Evolutionary conservation across 2,888 invertebrate genomes (phyloP), one percentile per base, ranked within the genome.

Genomic region (Drosophila recens): DNA sequence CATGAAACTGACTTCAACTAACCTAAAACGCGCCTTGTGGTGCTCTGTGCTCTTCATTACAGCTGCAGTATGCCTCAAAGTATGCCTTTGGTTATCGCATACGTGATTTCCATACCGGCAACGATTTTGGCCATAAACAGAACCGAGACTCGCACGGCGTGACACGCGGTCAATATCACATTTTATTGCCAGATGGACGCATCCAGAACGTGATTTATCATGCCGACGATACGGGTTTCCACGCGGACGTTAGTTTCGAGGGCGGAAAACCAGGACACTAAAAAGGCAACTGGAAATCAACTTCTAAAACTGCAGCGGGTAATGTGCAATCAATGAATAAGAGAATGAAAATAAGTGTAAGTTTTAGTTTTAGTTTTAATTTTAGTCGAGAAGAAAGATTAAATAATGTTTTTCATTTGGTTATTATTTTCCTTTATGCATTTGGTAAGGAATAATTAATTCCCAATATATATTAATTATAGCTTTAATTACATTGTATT

Each of bases 111-210:
- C 93, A 95, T 80, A 94, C 94, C 71, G 96, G 96, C 56, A 96
- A 95, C 89, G 95, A 96, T 90, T 97, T 95, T 90, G 96, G 96
- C 9, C 97, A 97, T 91, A 94, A 95, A 69, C 96, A 97, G 92
- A 94, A 94, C 46, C 94, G 94, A 79, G 94, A 94, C 79, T 94
- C 95, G 77, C 94, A 94, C 70, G 96, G 95, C 11, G 94, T 95
- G 73, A 94, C 94, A 49, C 95, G 94, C 80, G 97, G 97, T 13
- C 94, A 95, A 72, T 97, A 97, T 93, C 96, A 96, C 86, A 96
- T 97, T 3, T 93, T 95, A 10, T 93, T 97, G 45, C 97, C 97
- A 2, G 97, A 97, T 92, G 97, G 97, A 34, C 94, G 96, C 75
- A 93, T 96, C 89, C 97, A 97, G 93, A 95, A 95, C 80, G 97